Evolutionary conservation across 1,140 invertebrate species (phyloP), one percentile per base, ranked within the genome.

Genomic region (Ceratina calcarata): DNA sequence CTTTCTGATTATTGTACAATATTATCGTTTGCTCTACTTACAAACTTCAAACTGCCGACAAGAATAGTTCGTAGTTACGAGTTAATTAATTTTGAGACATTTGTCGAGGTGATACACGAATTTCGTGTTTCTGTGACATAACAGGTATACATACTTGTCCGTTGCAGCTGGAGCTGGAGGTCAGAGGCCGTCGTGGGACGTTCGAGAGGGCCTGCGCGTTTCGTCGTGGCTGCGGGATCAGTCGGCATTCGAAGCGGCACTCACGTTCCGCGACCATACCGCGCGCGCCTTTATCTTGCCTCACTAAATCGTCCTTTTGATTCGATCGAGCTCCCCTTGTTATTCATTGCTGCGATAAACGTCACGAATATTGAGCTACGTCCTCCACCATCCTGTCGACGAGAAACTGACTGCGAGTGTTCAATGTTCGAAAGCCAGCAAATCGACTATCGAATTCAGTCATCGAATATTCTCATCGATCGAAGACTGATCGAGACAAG

Each of bases 211-310:
- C 84, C 76, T 86, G 84, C 84, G 83, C 84, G 71, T 60, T 86
- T 22, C 62, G 64, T 0, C 80, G 37, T 55, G 58, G 58, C 68
- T 64, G 80, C 49, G 62, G 80, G 84, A 79, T 86, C 84, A 80
- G 80, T 85, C 71, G 62, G 66, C 68, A 80, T 81, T 65, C 78
- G 75, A 76, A 77, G 83, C 84, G 84, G 83, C 84, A 86, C 83
- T 86, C 83, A 85, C 83, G 80, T 85, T 82, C 80, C 83, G 80
- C 37, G 80, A 58, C 58, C 80, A 76, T 81, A 65, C 71, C 80
- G 84, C 83, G 78, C 83, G 83, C 83, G 69, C 84, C 83, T 85
- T 86, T 85, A 76, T 81, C 80, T 81, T 72, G 78, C 72, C 53
- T 68, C 79, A 77, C 79, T 83, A 85, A 57, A 67, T 62, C 58